A percentile compares a stretch with the other conserved stretches of the same genome.
These are phyloP conservation scores for Proctacanthus coquilletti DNA, from an alignment of 1,140 invertebrate genomes.

Conservation along the genomic window DNA sequence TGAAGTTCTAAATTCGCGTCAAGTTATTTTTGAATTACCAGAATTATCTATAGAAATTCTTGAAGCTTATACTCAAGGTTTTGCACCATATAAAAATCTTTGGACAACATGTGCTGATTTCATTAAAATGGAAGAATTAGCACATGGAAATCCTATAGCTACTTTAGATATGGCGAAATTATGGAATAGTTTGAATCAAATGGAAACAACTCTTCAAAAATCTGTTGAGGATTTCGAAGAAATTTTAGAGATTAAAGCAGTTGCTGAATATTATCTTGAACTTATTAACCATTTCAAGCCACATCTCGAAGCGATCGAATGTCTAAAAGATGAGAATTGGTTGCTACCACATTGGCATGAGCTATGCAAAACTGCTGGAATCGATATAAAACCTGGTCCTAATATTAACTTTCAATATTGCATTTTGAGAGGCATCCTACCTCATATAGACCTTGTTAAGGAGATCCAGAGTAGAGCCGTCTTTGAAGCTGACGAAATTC, in stretches of 20 bases:
- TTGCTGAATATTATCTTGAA: conserved; percentile 13
- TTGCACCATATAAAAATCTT: conserved; percentile 17
- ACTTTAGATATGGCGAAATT: conserved; percentile 19
- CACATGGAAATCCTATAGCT: conserved; percentile 19
- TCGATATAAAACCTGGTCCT: conserved; percentile 18
- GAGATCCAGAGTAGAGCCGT: conserved; percentile 16
- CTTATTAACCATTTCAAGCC: conserved; percentile 18
- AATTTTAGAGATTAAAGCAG: conserved; percentile 20
- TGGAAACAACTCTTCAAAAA: conserved; percentile 11
- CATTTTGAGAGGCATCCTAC: conserved; percentile 19
- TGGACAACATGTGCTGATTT: conserved; percentile 24
- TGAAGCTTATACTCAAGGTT: conserved; percentile 16
- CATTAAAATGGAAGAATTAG: conserved; percentile 22
- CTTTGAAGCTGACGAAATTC: conserved; percentile 19
- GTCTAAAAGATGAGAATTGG: conserved; percentile 26
- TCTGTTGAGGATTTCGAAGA: conserved; percentile 15
- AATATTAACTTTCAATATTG: conserved; percentile 21
- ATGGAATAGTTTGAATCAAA: conserved; percentile 11
- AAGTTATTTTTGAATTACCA: conserved; percentile 21
- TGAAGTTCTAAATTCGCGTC: conserved; percentile 14
- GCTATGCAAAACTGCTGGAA: conserved; percentile 11
- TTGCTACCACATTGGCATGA: conserved; percentile 23
- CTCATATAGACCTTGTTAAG: conserved; percentile 15
- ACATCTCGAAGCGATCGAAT: conserved; percentile 15
- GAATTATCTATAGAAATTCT: conserved; percentile 19